Evolutionary conservation across 2,113 vertebrate species (phyloP), one percentile per base, ranked within the genome.

Genomic region (Cynopterus brachyotis): DNA sequence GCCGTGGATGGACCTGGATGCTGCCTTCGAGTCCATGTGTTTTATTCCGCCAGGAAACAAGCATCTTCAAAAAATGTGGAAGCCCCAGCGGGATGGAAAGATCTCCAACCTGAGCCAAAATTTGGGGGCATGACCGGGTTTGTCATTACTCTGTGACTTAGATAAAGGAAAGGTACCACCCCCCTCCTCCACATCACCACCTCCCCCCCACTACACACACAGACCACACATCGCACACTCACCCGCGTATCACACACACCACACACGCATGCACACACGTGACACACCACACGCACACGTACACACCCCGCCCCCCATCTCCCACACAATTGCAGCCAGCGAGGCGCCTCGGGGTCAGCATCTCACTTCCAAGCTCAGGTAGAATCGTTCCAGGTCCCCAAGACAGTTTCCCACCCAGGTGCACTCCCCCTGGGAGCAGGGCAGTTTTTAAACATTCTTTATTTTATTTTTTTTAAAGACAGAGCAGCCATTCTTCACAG

Each of bases 401-500:
- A 93, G 60, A 59, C 32, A 2, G 26, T 30, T 53, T 66, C 37
- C 26, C 30, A n/a, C 15, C 50, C 75, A 88, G 75, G 91, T 69
- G 79, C 24, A 67, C 53, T 83, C 26, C n/a, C 11, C 53, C 42
- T 79, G 91, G 26, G 95, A 96, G 81, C 64, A 40, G 66, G 0
- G 35, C 0, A 15, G 47, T 50, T 50, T 50, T 50, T n/a, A n/a
- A n/a, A n/a, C n/a, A n/a, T n/a, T n/a, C n/a, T 13, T 50, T 13
- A 0, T 22, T 78, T 96, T 75, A 85, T 16, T 87, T 16, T 76
- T 84, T 89, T 91, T 75, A 2, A 78, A 91, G 81, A 96, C 96
- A 96, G 97, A 98, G 91, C 40, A 93, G 59, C 89, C 79, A 93
- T 97, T 80, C 91, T 97, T 98, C 97, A 95, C 82, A 97, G 87